phyloP scores from a whole-genome alignment of 1,140 invertebrate species.

The Trichomalopsis sarcophagae region DNA sequence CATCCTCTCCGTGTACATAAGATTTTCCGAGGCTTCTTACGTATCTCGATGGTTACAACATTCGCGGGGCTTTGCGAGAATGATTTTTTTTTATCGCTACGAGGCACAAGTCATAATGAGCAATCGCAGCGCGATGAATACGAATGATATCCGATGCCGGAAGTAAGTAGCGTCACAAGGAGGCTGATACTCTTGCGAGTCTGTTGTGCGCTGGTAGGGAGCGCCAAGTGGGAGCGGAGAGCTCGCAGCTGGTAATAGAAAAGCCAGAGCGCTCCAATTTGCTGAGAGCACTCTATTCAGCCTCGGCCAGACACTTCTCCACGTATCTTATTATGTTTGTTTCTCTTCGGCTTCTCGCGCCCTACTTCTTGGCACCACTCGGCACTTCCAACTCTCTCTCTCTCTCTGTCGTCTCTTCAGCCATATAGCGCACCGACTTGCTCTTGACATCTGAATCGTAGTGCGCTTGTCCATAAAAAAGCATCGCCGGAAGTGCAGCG shows the following conservation, averaged over 20 bases:
- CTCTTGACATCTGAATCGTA: slow-evolving; percentile 47
- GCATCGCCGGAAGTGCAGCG: not conserved
- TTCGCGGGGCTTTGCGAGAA: not conserved
- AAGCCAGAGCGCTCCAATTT: slow-evolving; percentile 58
- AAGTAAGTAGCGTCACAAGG: not conserved
- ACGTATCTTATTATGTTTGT: slow-evolving; percentile 58
- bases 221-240: slow-evolving; percentile 7
- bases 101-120: too few relatives aligned
- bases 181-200: not conserved
- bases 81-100: too few relatives aligned
- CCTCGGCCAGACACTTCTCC: slow-evolving; percentile 53
- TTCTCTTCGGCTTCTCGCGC: slow-evolving; percentile 47
- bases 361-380: slow-evolving; percentile 33
- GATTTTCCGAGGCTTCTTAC: slow-evolving; percentile 31
- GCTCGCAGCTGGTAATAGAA: slow-evolving; percentile 53
- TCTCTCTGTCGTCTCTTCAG: slow-evolving; percentile 17
- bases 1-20: slow-evolving; percentile 23
- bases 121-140: not conserved
- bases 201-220: not conserved
- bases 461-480: slow-evolving; percentile 28
- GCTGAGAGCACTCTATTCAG: slow-evolving; percentile 57
- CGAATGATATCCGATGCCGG: not conserved
- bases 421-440: not conserved
- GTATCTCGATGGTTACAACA: not conserved
- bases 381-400: slow-evolving; percentile 43